These are phyloP conservation scores for Lichenostomus cassidix DNA, from an alignment of 2,113 vertebrate species.

Conservation along the genomic window DNA sequence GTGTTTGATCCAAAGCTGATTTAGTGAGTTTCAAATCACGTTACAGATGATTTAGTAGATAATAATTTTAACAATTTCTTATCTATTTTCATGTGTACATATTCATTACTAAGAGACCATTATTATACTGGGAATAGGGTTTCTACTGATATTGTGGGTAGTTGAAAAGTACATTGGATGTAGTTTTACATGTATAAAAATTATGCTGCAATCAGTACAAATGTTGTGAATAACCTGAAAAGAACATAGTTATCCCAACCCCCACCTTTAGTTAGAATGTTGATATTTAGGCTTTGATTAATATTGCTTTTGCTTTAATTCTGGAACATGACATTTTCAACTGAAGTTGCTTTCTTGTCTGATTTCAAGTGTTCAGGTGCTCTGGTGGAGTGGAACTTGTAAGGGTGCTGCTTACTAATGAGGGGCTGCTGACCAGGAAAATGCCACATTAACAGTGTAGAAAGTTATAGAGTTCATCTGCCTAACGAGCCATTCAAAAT, in stretches of 20 bases:
- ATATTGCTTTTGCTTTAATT: neutral
- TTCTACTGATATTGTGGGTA: neutral
- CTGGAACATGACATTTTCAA: neutral
- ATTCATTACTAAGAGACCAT: neutral
- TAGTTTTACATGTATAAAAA: neutral
- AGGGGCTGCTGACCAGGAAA: neutral
- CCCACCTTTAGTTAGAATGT: neutral
- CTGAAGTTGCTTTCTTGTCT: neutral
- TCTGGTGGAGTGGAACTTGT: neutral
- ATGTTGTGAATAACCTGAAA: neutral
- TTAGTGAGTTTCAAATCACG: neutral
- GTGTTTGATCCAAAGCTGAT: neutral
- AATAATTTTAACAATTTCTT: neutral
- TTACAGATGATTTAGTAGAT: neutral
- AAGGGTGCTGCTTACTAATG: neutral
- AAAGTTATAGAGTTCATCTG: neutral
- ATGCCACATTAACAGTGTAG: rapidly evolving
- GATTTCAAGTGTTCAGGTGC: neutral
- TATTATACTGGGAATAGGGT: neutral
- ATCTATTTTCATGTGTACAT: neutral
- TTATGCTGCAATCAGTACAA: neutral
- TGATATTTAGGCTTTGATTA: neutral
- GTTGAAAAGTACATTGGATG: neutral
- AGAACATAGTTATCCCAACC: neutral
- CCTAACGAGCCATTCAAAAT: neutral